Base-by-base conservation (phyloP, 2,797 vertebrate species). In the Glossophaga mutica region DNA sequence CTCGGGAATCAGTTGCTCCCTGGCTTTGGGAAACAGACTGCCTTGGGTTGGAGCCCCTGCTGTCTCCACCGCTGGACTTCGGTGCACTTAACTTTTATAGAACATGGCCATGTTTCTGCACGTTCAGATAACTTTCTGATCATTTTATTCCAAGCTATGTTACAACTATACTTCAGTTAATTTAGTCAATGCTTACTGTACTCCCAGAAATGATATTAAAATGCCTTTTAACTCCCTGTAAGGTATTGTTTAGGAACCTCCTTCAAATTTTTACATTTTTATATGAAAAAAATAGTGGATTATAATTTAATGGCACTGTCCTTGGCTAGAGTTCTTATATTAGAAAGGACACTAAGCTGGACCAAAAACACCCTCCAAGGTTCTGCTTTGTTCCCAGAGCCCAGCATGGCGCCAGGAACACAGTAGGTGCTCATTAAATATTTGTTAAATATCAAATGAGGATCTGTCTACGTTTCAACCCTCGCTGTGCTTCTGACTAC, bases 381-480 rank as follows among this genome's bases (percentile, higher is more conserved):
- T 34, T 57, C 70, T 29, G 9, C 46, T 71, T 71, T 90, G 21
- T 70, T 52, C 57, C 70, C 39, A 59, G 68, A 84, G 46, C 81
- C 39, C n/a, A 29, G 14, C n/a, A 48, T 0, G 0, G n/a, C 55
- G 37, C 79, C 48, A 42, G 48, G n/a, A 82, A 86, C 34, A 81
- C 55, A 87, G 85, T 68, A 85, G 59, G 37, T 74, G 55, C 71
- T 93, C 77, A 65, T 74, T 95, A 85, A 92, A 91, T 26, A 55
- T 95, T 81, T 67, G 44, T 68, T 62, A 76, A 78, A 32, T 79
- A 65, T 29, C 70, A 48, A 24, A 76, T n/a, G 26, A 90, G 71
- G 44, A 68, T 59, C 57, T 50, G 6, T 59, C 57, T 57, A 6
- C 15, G 5, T 88, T 50, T 94, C 88, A 65, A 14, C 21, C 32